Base-by-base conservation (phyloP, 2,797 vertebrate genomes). In the Eutrigla gurnardus region DNA sequence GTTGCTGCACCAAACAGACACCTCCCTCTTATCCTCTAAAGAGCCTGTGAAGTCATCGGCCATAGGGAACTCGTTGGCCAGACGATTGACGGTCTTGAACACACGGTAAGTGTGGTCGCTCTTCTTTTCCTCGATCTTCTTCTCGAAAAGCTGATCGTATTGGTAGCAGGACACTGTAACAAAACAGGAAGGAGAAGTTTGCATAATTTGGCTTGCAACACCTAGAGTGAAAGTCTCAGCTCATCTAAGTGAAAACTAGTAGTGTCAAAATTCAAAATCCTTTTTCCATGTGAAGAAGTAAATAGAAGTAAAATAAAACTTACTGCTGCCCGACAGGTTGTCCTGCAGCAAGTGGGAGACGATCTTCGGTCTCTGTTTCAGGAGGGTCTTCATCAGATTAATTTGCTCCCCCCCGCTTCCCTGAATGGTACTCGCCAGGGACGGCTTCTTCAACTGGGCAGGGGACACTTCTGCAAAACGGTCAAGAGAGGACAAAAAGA, bases 331-430 rank as follows among this genome's bases (percentile, higher is more conserved):
- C 11, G 96, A 95, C 92, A 99, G 92, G 88, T 99, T 99, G 82
- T 99, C 98, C 91, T 98, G 96, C 77, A 99, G 96, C 75, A 99
- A 89, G 66, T 99, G 98, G 54, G 97, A 98, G 13, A 99, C 96
- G 0, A 92, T 89, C 71, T 96, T 92, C 0, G 97, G 97, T 10
- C 93, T 95, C 80, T 98, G 98, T 70, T 96, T 97, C 65, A 96
- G 82, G 80, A 98, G 96, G 71, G 93, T 96, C 88, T 92, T 96
- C 81, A 98, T 91, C 67, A 98, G 88, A 33, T 85, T 90, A 14
- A 18, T 81, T 4, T 70, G 88, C 33, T 94, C 93, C 53, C 76
- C 80, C 74, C 60, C 80, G 2, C 49, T 89, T 4, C 63, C 46
- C 75, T 93, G 81, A 13, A 37, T 39, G 62, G 84, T 14, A 0